Evolutionary conservation across 2,113 vertebrate species (phyloP).

Genomic region (Callipepla californica): DNA sequence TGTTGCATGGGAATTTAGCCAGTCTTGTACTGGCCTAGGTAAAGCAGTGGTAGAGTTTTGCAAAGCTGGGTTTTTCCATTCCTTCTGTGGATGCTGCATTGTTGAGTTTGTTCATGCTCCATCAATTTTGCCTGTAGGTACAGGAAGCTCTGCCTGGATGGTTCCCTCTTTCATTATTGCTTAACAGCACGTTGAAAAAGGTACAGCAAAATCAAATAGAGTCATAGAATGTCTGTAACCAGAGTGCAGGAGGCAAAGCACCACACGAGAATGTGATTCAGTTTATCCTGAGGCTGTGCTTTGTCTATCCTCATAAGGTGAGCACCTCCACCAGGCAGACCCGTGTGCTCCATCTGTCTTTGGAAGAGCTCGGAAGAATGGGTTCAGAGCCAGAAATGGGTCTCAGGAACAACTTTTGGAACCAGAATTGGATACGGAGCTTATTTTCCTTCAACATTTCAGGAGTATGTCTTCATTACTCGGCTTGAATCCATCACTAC

Average conservation of each 20-base stretch:
- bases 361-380: too few relatives aligned
- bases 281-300: neutral
- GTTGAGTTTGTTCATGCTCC: neutral
- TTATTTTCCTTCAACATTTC: neutral
- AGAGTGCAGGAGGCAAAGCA: neutral
- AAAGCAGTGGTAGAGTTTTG: neutral
- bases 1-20: neutral
- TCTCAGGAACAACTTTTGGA: neutral
- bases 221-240: neutral
- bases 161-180: neutral
- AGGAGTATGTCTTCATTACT: accelerated
- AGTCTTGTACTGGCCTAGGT: accelerated
- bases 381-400: neutral
- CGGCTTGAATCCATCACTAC: neutral
- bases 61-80: accelerated
- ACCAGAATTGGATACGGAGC: neutral
- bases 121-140: neutral
- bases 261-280: neutral
- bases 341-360: neutral
- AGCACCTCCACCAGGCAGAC: neutral
- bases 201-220: neutral
- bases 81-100: neutral
- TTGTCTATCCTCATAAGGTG: neutral
- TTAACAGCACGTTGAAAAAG: neutral
- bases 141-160: neutral